phyloP scores from a whole-genome alignment of 2,113 vertebrate species.

The Bufo bufo region DNA sequence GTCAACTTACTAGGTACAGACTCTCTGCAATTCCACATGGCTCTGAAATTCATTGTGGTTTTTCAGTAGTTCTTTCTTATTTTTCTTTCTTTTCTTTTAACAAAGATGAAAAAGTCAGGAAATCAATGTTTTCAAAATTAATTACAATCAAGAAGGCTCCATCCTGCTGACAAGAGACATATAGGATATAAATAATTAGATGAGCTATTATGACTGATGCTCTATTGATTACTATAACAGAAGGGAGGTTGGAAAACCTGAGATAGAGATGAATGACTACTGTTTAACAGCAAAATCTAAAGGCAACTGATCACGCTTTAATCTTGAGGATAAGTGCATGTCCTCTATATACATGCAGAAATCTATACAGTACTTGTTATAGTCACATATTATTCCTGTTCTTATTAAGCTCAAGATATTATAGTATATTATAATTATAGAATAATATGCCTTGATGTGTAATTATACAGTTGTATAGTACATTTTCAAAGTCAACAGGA shows the following conservation, averaged over 20 bases:
- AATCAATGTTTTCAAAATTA: conserved; percentile 70
- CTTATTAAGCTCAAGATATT: neutral
- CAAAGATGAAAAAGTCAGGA: conserved; percentile 56
- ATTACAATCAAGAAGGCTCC: conserved; percentile 71
- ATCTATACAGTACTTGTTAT: no score
- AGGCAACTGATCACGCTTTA: conserved; percentile 60
- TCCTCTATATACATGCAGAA: conserved; percentile 47
- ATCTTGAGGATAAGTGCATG: conserved; percentile 49
- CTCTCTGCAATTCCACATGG: no score
- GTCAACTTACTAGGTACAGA: no score
- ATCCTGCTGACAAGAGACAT: conserved; percentile 66
- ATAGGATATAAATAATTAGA: conserved; percentile 74
- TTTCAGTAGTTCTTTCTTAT: neutral
- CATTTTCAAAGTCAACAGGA: neutral
- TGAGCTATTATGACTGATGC: conserved; percentile 68
- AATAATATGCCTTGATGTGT: neutral
- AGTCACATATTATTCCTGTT: neutral
- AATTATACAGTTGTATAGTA: neutral
- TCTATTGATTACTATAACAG: conserved; percentile 69
- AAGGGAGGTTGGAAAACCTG: conserved; percentile 61
- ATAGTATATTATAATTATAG: neutral
- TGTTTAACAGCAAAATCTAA: conserved; percentile 63
- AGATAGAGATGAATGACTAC: conserved; percentile 65
- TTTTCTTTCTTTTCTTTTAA: neutral
- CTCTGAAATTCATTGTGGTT: neutral